A percentile compares a stretch with the other conserved stretches of the same genome.
Conservation (phyloP, 2,888 invertebrate genomes). For the Alviniconcha strummeri region DNA sequence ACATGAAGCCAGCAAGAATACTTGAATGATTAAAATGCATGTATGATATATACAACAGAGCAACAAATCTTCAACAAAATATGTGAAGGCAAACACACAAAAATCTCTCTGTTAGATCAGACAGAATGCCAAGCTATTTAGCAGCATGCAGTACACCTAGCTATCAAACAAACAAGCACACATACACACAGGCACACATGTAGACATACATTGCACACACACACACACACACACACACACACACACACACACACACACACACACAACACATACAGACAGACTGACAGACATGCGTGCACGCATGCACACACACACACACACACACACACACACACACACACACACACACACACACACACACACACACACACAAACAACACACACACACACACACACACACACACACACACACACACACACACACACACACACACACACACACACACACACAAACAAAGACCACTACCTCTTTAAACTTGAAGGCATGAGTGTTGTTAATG, state of each 20-base stretch:
- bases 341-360: background rate
- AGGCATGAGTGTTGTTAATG: constrained; percentile 63
- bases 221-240: background rate
- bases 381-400: too few species aligned
- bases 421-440: background rate
- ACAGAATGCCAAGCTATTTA: too few species aligned
- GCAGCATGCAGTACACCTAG: background rate
- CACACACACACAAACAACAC: background rate
- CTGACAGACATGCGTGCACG: too few species aligned
- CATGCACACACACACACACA: background rate
- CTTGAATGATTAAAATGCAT: too few species aligned
- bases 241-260: constrained; percentile 4
- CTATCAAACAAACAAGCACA: background rate
- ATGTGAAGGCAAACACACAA: too few species aligned
- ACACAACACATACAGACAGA: constrained; percentile 16
- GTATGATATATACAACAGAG: too few species aligned
- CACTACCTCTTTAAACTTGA: background rate
- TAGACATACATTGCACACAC: background rate
- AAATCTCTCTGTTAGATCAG: too few species aligned
- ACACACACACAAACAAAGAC: background rate
- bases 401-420: background rate
- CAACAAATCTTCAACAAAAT: too few species aligned
- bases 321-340: constrained; percentile 14
- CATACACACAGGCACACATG: background rate
- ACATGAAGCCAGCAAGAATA: too few species aligned